Conservation (phyloP, 2,113 vertebrate genomes). For the Eulacestoma nigropectus region DNA sequence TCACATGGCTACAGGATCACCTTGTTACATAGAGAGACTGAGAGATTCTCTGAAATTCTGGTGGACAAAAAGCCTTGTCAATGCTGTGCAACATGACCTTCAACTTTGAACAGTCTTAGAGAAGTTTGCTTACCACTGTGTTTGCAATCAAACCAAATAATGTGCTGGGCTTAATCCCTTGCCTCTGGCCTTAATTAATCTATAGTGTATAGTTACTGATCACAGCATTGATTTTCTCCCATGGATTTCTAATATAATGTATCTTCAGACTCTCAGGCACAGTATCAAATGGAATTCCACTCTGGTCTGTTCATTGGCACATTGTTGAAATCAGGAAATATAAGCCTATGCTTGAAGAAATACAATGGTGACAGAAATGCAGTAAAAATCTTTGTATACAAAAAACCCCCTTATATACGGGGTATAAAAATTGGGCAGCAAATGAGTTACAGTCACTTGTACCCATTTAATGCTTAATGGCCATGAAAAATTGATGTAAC, state of each 20-base stretch:
- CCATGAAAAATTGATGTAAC: not conserved
- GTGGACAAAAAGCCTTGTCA: not conserved
- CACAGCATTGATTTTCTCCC: slow-evolving; percentile 7
- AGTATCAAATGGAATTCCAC: not conserved
- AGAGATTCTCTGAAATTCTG: not conserved
- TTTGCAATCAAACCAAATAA: not conserved
- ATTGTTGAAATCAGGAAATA: not conserved
- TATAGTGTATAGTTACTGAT: not conserved
- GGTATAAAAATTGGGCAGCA: not conserved
- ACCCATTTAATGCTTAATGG: not conserved
- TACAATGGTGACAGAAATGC: not conserved
- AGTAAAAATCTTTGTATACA: not conserved
- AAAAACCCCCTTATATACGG: rapidly evolving
- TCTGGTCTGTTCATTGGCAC: not conserved
- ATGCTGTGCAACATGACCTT: not conserved
- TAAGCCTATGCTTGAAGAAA: not conserved
- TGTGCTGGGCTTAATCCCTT: slow-evolving; percentile 8
- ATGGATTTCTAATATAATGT: not conserved
- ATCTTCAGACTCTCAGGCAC: not conserved
- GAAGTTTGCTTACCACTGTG: not conserved
- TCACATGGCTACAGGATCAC: not conserved
- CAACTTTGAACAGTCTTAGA: not conserved
- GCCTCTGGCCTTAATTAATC: slow-evolving; percentile 37
- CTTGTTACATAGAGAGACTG: not conserved
- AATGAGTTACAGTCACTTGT: not conserved